Evolutionary conservation across 2,797 vertebrate genomes (phyloP).

Genomic region (Hozukius guyotensis): DNA sequence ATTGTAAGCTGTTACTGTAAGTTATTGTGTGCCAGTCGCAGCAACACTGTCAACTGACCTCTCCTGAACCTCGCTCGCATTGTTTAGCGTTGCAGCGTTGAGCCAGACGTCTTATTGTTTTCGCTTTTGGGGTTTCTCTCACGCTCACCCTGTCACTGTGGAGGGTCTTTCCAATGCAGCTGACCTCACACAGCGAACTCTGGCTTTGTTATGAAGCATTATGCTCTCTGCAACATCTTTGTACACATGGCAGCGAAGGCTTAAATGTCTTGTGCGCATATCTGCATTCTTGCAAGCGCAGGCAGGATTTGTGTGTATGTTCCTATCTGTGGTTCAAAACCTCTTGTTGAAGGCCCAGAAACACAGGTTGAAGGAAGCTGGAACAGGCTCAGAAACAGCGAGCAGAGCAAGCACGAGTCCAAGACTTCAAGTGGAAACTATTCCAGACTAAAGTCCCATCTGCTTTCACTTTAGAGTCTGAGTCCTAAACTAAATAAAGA

Average conservation of each 20-base stretch:
- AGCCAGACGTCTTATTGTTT: slow-evolving; percentile 52
- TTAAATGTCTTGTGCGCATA: slow-evolving; percentile 4
- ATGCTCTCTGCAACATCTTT: slow-evolving; percentile 19
- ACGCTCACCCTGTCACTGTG: slow-evolving; percentile 48
- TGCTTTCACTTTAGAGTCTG: slow-evolving; percentile 85
- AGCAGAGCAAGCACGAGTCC: slow-evolving; percentile 70
- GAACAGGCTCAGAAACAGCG: slow-evolving; percentile 67
- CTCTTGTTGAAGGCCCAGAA: slow-evolving; percentile 51
- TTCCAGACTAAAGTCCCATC: slow-evolving; percentile 81
- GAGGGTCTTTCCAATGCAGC: slow-evolving; percentile 36
- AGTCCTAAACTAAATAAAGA: slow-evolving; percentile 86
- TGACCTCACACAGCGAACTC: slow-evolving; percentile 49
- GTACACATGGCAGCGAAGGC: background rate
- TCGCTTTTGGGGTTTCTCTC: slow-evolving; percentile 56
- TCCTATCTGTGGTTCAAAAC: slow-evolving; percentile 43
- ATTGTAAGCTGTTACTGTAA: slow-evolving; percentile 51
- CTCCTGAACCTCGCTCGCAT: slow-evolving; percentile 43
- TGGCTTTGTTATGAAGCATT: slow-evolving; percentile 8
- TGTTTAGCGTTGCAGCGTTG: slow-evolving; percentile 54
- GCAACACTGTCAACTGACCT: slow-evolving; percentile 60
- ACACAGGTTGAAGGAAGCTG: slow-evolving; percentile 70
- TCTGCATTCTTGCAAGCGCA: slow-evolving; percentile 15
- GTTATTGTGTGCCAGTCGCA: slow-evolving; percentile 45
- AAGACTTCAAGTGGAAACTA: slow-evolving; percentile 87
- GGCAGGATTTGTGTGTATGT: slow-evolving; percentile 22